phyloP scores from a whole-genome alignment of 2,113 vertebrate genomes.

The Labrus mixtus region DNA sequence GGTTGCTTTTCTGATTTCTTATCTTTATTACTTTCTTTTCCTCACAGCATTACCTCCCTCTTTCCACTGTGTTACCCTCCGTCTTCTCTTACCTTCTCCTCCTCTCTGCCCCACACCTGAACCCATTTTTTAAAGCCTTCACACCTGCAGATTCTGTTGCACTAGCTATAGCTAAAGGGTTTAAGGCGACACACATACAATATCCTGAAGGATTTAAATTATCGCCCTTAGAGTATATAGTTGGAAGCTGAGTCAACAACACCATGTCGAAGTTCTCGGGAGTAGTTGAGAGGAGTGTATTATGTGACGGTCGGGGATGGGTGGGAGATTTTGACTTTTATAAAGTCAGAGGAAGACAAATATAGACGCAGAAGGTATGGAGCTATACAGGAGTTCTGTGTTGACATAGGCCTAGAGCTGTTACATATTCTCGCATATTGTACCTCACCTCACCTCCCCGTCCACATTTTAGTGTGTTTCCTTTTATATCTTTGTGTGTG shows the following conservation, averaged over 20 bases:
- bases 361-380: conserved; percentile 9
- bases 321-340: conserved; percentile 19
- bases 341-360: conserved; percentile 17
- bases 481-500: background rate
- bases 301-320: conserved; percentile 1
- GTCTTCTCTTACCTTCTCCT: conserved; percentile 25
- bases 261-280: conserved; percentile 24
- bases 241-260: conserved; percentile 56
- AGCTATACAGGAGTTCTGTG: conserved; percentile 1
- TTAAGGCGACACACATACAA: conserved; percentile 37
- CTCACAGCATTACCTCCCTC: conserved; percentile 51
- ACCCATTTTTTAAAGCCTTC: conserved; percentile 54
- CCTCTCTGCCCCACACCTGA: conserved; percentile 64
- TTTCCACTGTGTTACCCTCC: conserved; percentile 44
- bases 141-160: conserved; percentile 55
- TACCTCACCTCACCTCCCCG: background rate
- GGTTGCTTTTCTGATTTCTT: conserved; percentile 60
- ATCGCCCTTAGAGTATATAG: conserved; percentile 34
- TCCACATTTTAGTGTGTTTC: background rate
- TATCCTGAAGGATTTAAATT: conserved; percentile 39
- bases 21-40: conserved; percentile 63
- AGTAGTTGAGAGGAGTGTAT: conserved; percentile 15
- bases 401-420: background rate
- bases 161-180: conserved; percentile 45
- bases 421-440: background rate